A percentile compares a stretch with the other conserved stretches of the same genome.
Conservation (phyloP, 2,113 vertebrate genomes). For the Myotis davidii region DNA sequence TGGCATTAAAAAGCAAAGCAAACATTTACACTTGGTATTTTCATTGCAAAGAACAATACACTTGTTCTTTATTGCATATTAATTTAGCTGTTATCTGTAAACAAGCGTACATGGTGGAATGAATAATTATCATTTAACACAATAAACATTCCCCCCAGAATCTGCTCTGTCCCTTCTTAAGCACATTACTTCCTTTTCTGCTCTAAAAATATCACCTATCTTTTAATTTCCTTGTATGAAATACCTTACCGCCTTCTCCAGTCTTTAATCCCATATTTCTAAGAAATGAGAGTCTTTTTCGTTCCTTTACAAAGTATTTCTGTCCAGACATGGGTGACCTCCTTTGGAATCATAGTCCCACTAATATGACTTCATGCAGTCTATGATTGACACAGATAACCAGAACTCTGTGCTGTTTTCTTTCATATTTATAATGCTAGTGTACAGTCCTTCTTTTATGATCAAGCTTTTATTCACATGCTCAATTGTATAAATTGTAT, state of each 20-base stretch:
- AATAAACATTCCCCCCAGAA: not conserved
- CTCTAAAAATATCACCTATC: not conserved
- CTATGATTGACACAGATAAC: not conserved
- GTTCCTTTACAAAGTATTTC: not conserved
- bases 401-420: not conserved
- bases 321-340: not conserved
- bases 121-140: not conserved
- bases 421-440: not conserved
- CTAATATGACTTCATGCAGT: not conserved
- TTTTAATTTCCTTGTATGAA: not conserved
- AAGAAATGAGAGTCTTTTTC: not conserved
- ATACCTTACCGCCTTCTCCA: not conserved
- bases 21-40: not conserved
- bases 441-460: not conserved
- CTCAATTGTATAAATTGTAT: not conserved
- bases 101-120: not conserved
- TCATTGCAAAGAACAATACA: not conserved
- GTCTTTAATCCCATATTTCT: not conserved
- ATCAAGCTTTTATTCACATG: not conserved
- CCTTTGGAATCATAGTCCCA: not conserved
- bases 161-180: not conserved
- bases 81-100: not conserved
- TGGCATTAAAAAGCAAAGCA: not conserved
- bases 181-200: not conserved
- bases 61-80: not conserved